phyloP scores from a whole-genome alignment of 1,140 invertebrate species.

The Temnothorax nylanderi region DNA sequence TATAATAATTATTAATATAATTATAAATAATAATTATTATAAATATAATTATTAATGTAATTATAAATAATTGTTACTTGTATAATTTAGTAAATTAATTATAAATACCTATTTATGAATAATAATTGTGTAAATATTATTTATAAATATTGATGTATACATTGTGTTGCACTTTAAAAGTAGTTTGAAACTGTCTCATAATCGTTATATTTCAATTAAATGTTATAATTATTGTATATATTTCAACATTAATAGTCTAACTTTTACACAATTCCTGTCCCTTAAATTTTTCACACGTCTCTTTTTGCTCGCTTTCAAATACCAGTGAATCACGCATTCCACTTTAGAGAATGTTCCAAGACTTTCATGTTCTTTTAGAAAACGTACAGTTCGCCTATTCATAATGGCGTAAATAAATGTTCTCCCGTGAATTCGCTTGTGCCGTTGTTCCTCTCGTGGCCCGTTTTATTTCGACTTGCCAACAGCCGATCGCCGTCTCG shows the following conservation, averaged over 20 bases:
- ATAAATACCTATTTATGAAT: not conserved
- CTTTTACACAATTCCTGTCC: not conserved
- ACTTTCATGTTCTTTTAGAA: not conserved
- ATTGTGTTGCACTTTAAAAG: not conserved
- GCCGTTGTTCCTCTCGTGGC: not conserved
- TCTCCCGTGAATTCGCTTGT: not conserved
- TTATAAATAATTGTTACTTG: not conserved
- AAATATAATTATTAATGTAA: not conserved
- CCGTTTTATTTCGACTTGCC: constrained; percentile 18
- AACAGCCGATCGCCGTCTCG: constrained; percentile 8
- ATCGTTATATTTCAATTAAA: not conserved
- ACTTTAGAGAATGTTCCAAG: not conserved
- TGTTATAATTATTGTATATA: not conserved
- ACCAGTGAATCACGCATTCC: not conserved
- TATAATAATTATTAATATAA: not conserved
- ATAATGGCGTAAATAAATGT: not conserved
- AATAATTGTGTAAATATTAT: not conserved
- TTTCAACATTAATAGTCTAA: not conserved
- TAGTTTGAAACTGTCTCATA: not conserved
- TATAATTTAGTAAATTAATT: not conserved
- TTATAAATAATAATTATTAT: not conserved
- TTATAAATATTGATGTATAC: too few species aligned
- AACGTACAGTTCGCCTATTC: not conserved
- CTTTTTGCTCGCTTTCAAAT: not conserved
- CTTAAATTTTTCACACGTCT: not conserved